Evolutionary conservation across 2,888 invertebrate genomes (phyloP).

Genomic region (Epinotia brunnichana): DNA sequence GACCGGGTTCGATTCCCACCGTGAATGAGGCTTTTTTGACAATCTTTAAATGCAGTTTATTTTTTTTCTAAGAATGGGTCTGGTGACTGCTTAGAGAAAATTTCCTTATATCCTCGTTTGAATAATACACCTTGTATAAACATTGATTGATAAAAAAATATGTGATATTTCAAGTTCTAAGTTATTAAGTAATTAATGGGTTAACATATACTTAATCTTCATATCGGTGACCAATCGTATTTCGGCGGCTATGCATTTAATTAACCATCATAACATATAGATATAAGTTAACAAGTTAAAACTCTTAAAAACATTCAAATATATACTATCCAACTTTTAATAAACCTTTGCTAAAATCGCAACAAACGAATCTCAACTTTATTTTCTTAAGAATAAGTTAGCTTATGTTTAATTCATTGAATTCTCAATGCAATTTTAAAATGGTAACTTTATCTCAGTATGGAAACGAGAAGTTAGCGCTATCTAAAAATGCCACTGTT

Average conservation of each 20-base stretch:
- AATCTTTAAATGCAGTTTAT: no score
- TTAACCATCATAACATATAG: constrained; percentile 27
- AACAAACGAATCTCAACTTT: constrained; percentile 7
- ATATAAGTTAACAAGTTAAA: constrained; percentile 36
- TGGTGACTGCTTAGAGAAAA: no score
- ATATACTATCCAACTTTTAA: constrained; percentile 19
- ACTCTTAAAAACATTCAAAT: constrained; percentile 23
- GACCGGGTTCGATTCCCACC: no score
- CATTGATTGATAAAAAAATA: neutral
- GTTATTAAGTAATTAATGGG: constrained; percentile 18
- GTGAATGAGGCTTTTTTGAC: no score
- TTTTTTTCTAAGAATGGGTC: no score
- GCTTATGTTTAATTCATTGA: constrained; percentile 1
- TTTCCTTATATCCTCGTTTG: no score
- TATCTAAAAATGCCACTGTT: constrained; percentile 41
- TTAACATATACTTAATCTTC: constrained; percentile 18
- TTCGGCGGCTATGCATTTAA: constrained; percentile 19
- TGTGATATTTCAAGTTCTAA: neutral
- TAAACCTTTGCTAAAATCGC: neutral
- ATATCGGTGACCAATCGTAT: constrained; percentile 30
- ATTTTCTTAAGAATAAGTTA: neutral
- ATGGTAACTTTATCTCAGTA: constrained; percentile 37
- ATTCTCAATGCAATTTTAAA: constrained; percentile 25
- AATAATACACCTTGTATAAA: no score
- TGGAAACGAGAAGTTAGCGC: constrained; percentile 37